These are phyloP conservation scores for Holacanthella duospinosa DNA, from an alignment of 2,888 invertebrate species.

Conservation along the genomic window DNA sequence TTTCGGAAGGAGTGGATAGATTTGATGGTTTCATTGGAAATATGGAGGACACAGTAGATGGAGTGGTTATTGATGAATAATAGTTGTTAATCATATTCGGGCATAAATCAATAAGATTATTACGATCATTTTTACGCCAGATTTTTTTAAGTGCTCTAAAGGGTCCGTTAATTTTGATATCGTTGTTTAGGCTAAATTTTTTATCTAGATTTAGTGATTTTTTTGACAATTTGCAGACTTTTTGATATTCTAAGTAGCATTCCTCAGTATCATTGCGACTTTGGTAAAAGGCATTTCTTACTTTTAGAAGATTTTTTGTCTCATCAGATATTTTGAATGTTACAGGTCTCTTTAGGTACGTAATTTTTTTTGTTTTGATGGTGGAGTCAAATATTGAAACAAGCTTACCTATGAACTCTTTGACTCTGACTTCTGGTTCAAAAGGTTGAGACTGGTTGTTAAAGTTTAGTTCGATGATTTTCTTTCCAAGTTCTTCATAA, in stretches of 20 bases:
- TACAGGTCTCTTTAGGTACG: too few species aligned
- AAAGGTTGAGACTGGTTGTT: too few species aligned
- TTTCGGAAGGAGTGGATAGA: too few species aligned
- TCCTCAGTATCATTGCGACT: not conserved
- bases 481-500: too few species aligned
- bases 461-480: too few species aligned
- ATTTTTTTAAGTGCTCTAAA: not conserved
- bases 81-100: not conserved
- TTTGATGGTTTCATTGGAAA: not conserved
- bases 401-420: too few species aligned
- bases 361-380: too few species aligned
- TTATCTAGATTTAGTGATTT: not conserved
- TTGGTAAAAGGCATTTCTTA: not conserved
- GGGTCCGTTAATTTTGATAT: not conserved
- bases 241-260: too few species aligned
- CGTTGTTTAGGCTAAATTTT: not conserved
- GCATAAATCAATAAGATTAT: not conserved
- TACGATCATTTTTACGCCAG: not conserved
- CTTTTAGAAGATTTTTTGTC: not conserved
- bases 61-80: not conserved
- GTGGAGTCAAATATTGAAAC: too few species aligned
- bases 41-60: not conserved
- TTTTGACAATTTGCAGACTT: too few species aligned
- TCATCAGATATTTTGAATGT: not conserved
- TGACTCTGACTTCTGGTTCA: too few species aligned